phyloP scores from a whole-genome alignment of 92 coral and sea anemone species.

The Nematostella vectensis region DNA sequence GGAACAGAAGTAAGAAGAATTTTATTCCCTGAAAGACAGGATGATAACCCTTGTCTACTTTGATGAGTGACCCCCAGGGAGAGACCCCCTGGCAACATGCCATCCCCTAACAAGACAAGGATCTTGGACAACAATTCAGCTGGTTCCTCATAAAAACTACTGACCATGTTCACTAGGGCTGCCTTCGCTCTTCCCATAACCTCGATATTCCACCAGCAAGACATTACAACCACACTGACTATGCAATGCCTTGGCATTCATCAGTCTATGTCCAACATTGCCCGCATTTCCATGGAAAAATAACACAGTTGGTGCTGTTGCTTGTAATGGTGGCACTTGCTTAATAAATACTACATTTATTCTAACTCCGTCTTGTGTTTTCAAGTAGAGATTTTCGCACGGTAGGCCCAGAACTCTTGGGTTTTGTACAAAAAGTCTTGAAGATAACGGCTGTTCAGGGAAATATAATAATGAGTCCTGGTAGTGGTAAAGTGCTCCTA shows the following conservation, averaged over 20 bases:
- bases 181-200: conserved; percentile 95
- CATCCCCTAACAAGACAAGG: too few species aligned
- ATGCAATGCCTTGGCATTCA: conserved; percentile 76
- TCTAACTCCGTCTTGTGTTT: conserved; percentile 85
- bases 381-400: conserved; percentile 72
- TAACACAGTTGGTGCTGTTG: conserved; percentile 73
- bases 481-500: conserved; percentile 87
- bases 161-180: conserved; percentile 95
- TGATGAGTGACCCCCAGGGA: too few species aligned
- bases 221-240: conserved; percentile 87
- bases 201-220: conserved; percentile 91
- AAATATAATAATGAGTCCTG: conserved; percentile 88
- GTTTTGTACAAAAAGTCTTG: conserved; percentile 88
- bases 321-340: conserved; percentile 68
- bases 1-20: too few species aligned
- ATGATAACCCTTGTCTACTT: too few species aligned
- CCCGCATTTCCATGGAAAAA: conserved; percentile 98
- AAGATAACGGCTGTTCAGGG: conserved; percentile 94
- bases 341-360: conserved; percentile 87
- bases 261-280: conserved; percentile 81
- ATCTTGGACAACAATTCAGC: too few species aligned
- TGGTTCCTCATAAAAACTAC: too few species aligned
- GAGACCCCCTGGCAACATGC: too few species aligned
- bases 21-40: too few species aligned
- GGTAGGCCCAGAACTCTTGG: conserved; percentile 87